A percentile compares a stretch with the other conserved stretches of the same genome.
phyloP scores from a whole-genome alignment of 2,113 vertebrate species.

The Caretta caretta region DNA sequence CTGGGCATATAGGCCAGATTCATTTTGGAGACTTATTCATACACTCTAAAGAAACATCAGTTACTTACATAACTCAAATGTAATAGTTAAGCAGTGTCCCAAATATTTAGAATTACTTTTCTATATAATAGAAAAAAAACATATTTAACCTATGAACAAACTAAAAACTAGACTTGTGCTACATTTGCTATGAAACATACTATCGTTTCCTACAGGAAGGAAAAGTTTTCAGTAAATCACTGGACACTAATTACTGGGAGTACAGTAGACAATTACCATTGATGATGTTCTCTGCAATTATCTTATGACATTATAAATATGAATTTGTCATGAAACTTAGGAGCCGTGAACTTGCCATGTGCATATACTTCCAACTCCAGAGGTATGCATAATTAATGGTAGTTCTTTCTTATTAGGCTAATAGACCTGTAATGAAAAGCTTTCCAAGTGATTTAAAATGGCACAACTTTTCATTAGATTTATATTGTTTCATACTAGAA shows the following conservation, averaged over 20 bases:
- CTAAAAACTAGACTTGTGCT: neutral
- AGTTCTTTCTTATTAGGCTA: slow-evolving; percentile 34
- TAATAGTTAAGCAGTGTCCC: neutral
- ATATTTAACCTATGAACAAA: neutral
- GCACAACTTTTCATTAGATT: slow-evolving; percentile 28
- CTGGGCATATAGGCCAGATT: fast-evolving
- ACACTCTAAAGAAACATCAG: neutral
- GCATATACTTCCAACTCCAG: neutral
- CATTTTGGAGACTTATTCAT: neutral
- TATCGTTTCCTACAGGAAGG: slow-evolving; percentile 20
- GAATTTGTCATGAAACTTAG: neutral
- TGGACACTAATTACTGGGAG: slow-evolving; percentile 29
- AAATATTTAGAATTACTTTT: neutral
- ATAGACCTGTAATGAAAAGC: neutral
- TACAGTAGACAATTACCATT: slow-evolving; percentile 15
- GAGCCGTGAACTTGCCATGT: neutral
- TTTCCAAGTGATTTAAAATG: slow-evolving; percentile 27
- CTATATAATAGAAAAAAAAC: neutral
- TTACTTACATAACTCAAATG: neutral
- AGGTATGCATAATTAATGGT: slow-evolving; percentile 50
- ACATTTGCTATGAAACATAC: neutral
- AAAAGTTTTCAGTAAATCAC: slow-evolving; percentile 50
- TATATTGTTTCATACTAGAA: neutral
- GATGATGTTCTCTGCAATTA: slow-evolving; percentile 42
- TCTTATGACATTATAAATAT: slow-evolving; percentile 55